phyloP scores from a whole-genome alignment of 2,113 vertebrate genomes.

The Protobothrops mucrosquamatus region DNA sequence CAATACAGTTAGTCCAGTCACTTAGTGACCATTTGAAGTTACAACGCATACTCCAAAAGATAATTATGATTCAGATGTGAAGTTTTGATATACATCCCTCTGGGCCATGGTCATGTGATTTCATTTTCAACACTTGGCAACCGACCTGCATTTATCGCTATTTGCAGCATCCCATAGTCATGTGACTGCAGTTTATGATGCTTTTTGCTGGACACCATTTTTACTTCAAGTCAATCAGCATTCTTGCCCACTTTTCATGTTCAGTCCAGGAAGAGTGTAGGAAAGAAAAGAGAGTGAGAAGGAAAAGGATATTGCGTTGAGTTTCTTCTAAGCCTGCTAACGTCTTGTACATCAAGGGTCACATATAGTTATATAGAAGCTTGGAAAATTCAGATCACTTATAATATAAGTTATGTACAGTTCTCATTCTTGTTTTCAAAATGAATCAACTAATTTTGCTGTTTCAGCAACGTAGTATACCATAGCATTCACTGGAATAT shows the following conservation, averaged over 20 bases:
- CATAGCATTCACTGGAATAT: not conserved
- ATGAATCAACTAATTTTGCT: not conserved
- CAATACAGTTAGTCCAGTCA: not conserved
- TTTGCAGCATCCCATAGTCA: not conserved
- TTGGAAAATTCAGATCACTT: not conserved
- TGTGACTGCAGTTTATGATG: not conserved
- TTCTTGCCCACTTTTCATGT: not conserved
- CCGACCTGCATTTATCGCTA: not conserved
- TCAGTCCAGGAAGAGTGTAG: not conserved
- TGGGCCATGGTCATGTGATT: not conserved
- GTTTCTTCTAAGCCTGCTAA: not conserved
- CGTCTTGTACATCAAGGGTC: not conserved
- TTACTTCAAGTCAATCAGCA: not conserved
- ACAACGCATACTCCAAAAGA: not conserved
- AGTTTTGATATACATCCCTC: not conserved
- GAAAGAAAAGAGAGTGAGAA: not conserved
- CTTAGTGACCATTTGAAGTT: not conserved
- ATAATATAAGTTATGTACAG: not conserved
- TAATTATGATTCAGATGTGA: not conserved
- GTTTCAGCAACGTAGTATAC: not conserved
- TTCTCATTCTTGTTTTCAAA: not conserved
- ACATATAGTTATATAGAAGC: not conserved
- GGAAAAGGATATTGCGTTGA: not conserved
- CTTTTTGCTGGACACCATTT: not conserved
- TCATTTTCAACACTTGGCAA: not conserved